Conservation (phyloP, 2,113 vertebrate genomes). For the Neodontobutis hainanensis region DNA sequence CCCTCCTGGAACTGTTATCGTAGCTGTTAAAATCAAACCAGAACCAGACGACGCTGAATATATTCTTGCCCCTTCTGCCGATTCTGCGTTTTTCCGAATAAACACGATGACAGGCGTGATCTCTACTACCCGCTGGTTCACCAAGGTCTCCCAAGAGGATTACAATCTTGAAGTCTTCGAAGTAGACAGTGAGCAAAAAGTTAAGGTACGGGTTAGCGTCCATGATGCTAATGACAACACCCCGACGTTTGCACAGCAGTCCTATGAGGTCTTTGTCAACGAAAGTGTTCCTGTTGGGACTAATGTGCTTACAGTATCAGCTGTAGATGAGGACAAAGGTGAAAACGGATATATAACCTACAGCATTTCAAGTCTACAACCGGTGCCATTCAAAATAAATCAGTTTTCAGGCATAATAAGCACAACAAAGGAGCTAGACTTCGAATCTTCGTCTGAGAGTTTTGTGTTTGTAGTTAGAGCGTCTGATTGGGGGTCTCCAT, state of each 20-base stretch:
- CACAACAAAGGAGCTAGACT: constrained; percentile 90
- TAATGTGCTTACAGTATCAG: constrained; percentile 84
- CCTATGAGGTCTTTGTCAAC: constrained; percentile 89
- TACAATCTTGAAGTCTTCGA: constrained; percentile 86
- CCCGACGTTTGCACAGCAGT: constrained; percentile 85
- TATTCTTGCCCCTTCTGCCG: constrained; percentile 81
- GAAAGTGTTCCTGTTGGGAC: constrained; percentile 89
- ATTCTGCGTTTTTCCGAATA: constrained; percentile 87
- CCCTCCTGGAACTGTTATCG: constrained; percentile 88
- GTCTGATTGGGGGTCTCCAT: constrained; percentile 97
- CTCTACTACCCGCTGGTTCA: constrained; percentile 85
- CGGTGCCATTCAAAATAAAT: constrained; percentile 91
- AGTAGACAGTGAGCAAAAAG: constrained; percentile 81
- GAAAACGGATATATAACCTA: constrained; percentile 99
- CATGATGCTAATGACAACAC: constrained; percentile 93
- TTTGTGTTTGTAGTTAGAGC: constrained; percentile 93
- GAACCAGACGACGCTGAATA: constrained; percentile 88
- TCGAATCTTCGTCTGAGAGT: constrained; percentile 91
- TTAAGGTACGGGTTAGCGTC: constrained; percentile 82
- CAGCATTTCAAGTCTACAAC: constrained; percentile 88
- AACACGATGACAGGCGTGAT: constrained; percentile 89
- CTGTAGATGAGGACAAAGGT: constrained; percentile 88
- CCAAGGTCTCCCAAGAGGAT: constrained; percentile 81
- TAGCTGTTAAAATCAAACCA: constrained; percentile 83
- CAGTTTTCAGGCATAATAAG: constrained; percentile 94